Base-by-base conservation (phyloP, 2,113 vertebrate species). In the Suricata suricatta region DNA sequence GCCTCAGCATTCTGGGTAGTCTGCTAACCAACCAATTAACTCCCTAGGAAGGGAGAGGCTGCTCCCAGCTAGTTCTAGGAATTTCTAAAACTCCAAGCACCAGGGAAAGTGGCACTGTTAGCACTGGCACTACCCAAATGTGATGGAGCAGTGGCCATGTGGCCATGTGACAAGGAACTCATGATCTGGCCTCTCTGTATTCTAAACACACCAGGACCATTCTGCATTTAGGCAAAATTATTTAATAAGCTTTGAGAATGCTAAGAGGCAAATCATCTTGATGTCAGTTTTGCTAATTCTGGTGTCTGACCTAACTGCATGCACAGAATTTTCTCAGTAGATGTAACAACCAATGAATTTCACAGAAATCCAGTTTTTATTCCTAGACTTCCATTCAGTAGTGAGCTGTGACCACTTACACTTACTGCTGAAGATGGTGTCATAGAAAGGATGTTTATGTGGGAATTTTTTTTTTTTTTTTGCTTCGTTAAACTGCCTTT, bases 231-330 rank as follows among this genome's bases (percentile, higher is more conserved):
- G 44, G 68, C 27, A 44, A 87, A 81, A 92, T 68, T 77, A 82
- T 82, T 93, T 90, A 82, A 85, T 72, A 87, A 96, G 84, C 23
- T 86, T 92, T 90, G 72, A 81, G 90, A 80, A 81, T n/a, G 50
- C 87, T 69, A 71, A 81, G 35, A 95, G 88, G 50, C 52, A 86
- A 77, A 77, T 92, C 72, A 79, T 66, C 35, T 38, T 82, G 81
- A 19, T 77, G 38, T 96, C 29, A 35, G 44, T 87, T 93, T 87
- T 90, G 80, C 72, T 85, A 44, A 84, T 71, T 57, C 50, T 52
- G 12, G 29, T 77, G 12, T 95, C 41, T 90, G 50, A 50, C 50
- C 72, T 93, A 79, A 94, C 35, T 69, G 72, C 41, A 79, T 21
- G 33, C 12, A 90, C 16, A 82, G 60, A 82, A 60, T 95, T 94